Evolutionary conservation across 1,140 invertebrate species (phyloP), one percentile per base, ranked within the genome.

Genomic region (Thrips palmi): DNA sequence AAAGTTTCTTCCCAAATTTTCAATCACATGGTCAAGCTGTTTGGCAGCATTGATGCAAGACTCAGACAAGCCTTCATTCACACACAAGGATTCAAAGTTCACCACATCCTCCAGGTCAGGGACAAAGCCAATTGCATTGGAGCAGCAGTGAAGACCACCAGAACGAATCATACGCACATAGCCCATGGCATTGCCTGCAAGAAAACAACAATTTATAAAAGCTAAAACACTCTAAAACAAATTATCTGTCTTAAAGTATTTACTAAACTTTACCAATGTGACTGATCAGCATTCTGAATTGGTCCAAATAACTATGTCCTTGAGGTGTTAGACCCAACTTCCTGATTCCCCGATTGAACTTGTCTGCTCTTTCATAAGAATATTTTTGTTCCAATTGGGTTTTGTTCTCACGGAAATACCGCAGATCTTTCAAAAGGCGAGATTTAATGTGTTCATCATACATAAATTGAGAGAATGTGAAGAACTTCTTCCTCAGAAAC

Each of bases 361-460:
- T 91, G 40, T 96, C 88, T 4, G 92, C 93, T 50, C 85, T 64
- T 46, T 93, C 87, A 57, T 86, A 96, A 0, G 71, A 65, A 56
- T 82, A 85, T 47, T 70, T 67, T 42, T 71, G 65, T 47, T 69
- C 60, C 32, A 61, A 52, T 25, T 60, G 53, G 15, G 46, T 54
- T 45, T 65, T 64, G 43, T 60, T 64, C 45, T 78, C 74, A 46
- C 71, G 67, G 44, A 74, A 71, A 49, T 62, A 77, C 39, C 78
- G 71, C 41, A 87, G 67, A 57, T 97, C 92, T 59, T 91, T 91
- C 36, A 89, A 70, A 0, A 99, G 59, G 37, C 86, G 68, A 0
- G 91, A 96, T 57, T 97, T 97, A 34, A 99, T 96, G 48, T 94
- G 89, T 59, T 98, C 94, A 59, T 98, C 92, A 56, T 82, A 97